Base-by-base conservation (phyloP, 2,888 invertebrate genomes). In the Megalurothrips usitatus region DNA sequence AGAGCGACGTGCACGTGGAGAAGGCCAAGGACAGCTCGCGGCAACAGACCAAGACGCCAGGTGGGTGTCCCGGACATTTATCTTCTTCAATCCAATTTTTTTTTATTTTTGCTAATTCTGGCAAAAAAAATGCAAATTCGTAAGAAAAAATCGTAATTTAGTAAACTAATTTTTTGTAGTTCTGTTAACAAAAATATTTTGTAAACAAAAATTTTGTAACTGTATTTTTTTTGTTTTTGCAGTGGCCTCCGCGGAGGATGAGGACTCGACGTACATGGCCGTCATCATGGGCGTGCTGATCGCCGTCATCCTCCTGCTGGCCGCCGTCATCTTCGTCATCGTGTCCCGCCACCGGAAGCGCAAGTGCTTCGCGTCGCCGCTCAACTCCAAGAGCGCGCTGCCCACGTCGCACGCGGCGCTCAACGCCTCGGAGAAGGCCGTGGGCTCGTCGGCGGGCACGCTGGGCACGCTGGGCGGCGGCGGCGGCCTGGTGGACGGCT, bases 251-350 rank as follows among this genome's bases (percentile, higher is more conserved):
- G 92, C 91, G 0, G 91, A 91, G 82, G 91, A 92, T 84, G 92
- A 93, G 83, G 93, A 93, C 85, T 92, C 93, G 1, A 88, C 92
- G 10, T 92, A 93, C 87, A 91, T 94, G 88, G 93, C 93, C n/a
- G 90, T 94, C 83, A 92, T 93, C 81, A 92, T 94, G 75, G 93
- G 94, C n/a, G 92, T 94, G 9, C 87, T 94, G 80, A 92, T 92
- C 43, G 93, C 93, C 1, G 90, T 94, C 79, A 92, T 94, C 80
- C 90, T 95, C 80, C 88, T 94, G 1, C 88, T 94, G 43, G 92
- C 92, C 2, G 92, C 92, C 11, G 92, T 92, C 58, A 92, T 94
- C 84, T 91, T 92, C 86, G 89, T 94, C 81, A 91, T 94, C 85
- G 90, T 94, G 78, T 91, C 92, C 83, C 89, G 93, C 79, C 92